Base-by-base conservation (phyloP, 2,888 invertebrate species). In the Lissocephala sabroskyi region DNA sequence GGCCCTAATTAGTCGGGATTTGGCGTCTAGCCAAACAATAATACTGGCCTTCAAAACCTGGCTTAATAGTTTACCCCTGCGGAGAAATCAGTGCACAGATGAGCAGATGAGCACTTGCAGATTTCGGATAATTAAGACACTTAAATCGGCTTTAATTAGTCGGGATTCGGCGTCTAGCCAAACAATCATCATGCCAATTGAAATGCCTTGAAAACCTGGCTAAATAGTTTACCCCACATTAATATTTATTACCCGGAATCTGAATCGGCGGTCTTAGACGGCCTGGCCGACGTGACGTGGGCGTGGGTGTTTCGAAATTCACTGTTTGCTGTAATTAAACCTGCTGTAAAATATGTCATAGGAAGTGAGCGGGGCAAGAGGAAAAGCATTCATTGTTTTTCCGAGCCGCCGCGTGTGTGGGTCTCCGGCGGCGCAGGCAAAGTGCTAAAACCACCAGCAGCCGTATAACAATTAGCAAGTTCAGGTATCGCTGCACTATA, bases 41-140 rank as follows among this genome's bases (percentile, higher is more conserved):
- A n/a, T n/a, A n/a, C n/a, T n/a, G n/a, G n/a, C n/a, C 36, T 49
- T 70, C 54, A 39, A 23, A 16, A 11, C 41, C 44, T 62, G 59
- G 50, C 45, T 54, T 42, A 58, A 52, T 54, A 49, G 45, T 46
- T 41, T 45, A 36, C 94, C 78, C 97, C 96, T 96, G 86, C n/a
- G 86, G 86, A 44, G n/a, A n/a, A n/a, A n/a, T n/a, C n/a, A n/a
- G n/a, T n/a, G n/a, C n/a, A n/a, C n/a, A n/a, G n/a, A n/a, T n/a
- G n/a, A n/a, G n/a, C n/a, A n/a, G n/a, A n/a, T n/a, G n/a, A n/a
- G n/a, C n/a, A n/a, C n/a, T n/a, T n/a, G n/a, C n/a, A n/a, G n/a
- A n/a, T n/a, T n/a, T n/a, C n/a, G n/a, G n/a, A n/a, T n/a, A n/a
- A 11, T 11, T 11, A 10, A 30, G 30, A 33, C 4, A 33, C 10